Base-by-base conservation (phyloP, 2,113 vertebrate species). In the rabbit (Oryctolagus cuniculus) region DNA sequence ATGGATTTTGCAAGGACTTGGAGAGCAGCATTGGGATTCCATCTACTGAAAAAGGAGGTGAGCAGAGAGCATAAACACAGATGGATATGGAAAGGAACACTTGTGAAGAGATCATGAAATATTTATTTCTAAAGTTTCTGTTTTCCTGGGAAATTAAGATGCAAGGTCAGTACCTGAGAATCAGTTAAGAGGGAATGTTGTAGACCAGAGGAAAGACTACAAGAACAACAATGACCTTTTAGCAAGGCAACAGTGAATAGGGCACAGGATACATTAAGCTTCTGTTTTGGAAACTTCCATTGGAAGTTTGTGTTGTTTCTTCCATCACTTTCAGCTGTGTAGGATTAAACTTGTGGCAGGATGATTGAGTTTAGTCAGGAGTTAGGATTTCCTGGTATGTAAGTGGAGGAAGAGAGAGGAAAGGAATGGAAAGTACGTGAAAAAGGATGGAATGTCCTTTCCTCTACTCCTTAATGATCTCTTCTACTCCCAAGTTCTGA, bases 101-200 rank as follows among this genome's bases (percentile, higher is more conserved):
- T 89, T 66, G 31, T 44, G 31, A 36, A 53, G 4, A 12, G 8
- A 25, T 34, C 44, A 63, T 81, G 34, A 79, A 75, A 5, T 55
- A 17, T 10, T 80, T 19, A 17, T 21, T 67, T 89, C 79, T 75
- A 10, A 15, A 69, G 5, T 27, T 89, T 94, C 53, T 78, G 4
- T 22, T 89, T 58, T 78, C 5, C 89, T 89, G 29, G 80, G 44
- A 81, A 93, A 89, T 55, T 70, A 44, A 72, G 34, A 67, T 21
- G 27, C 24, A 58, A 75, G 25, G 25, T 91, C 27, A 91, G 2
- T 66, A 55, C 66, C 44, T 66, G 1, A 90, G 31, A 70, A 21
- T 73, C 49, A 64, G 3, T 67, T 79, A 88, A 49, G 31, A 64
- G 53, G 58, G 31, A 2, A 51, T 3, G 0, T 77, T 67, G 25